Evolutionary conservation across 2,113 vertebrate genomes (phyloP).

Genomic region (Petaurus breviceps): DNA sequence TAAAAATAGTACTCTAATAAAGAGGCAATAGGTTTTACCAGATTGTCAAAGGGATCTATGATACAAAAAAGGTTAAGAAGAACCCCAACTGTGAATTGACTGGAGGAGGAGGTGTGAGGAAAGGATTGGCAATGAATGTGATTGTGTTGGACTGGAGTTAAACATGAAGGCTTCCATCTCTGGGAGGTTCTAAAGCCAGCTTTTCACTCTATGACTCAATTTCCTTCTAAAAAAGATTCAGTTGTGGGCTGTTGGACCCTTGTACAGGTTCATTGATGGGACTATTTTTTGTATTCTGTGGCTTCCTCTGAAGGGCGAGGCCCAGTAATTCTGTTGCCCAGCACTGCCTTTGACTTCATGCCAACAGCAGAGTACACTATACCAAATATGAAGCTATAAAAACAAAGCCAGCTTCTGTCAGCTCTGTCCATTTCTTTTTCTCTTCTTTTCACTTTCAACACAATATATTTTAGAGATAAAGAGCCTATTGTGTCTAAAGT

Average conservation of each 20-base stretch:
- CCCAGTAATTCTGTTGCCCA: not conserved
- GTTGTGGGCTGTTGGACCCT: not conserved
- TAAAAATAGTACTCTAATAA: not conserved
- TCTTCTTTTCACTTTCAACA: accelerated
- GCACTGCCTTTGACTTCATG: not conserved
- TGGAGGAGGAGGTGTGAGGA: not conserved
- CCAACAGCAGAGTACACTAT: not conserved
- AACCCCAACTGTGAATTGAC: not conserved
- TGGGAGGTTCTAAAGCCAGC: not conserved
- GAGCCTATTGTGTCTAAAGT: conserved; percentile 10
- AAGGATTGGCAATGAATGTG: not conserved
- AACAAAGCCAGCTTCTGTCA: not conserved
- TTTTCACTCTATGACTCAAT: not conserved
- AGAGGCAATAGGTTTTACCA: not conserved
- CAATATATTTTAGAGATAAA: not conserved
- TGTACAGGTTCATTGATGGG: no score
- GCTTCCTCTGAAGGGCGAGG: not conserved
- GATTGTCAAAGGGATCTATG: not conserved
- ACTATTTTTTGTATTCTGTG: not conserved
- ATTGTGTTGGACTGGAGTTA: not conserved
- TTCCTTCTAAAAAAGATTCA: conserved; percentile 13
- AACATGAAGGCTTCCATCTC: conserved; percentile 13
- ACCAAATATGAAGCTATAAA: not conserved
- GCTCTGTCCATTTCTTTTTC: not conserved
- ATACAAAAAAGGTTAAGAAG: not conserved